Percentiles rank a stretch among this genome's conserved stretches.
Evolutionary conservation across 2,797 vertebrate species (phyloP).

Genomic region (Lophotriccus pileatus): DNA sequence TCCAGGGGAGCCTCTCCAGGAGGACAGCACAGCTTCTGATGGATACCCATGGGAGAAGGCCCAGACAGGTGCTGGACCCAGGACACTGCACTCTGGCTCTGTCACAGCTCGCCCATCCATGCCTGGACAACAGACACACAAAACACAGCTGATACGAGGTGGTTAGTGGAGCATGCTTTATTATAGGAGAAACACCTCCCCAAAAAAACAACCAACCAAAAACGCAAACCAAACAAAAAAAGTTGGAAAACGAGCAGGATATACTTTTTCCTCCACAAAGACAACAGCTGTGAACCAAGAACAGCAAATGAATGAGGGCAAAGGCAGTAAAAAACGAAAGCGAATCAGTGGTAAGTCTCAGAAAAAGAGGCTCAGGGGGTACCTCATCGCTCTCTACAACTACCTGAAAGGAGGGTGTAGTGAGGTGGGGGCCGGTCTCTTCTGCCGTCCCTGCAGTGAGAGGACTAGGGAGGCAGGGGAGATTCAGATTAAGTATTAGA

Average conservation of each 20-base stretch:
- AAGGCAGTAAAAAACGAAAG: rapidly evolving
- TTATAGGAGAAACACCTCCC: background rate
- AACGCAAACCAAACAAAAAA: too few relatives aligned
- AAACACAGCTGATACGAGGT: rapidly evolving
- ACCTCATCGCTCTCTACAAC: too few relatives aligned
- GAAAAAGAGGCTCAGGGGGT: background rate
- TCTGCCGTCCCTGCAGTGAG: too few relatives aligned
- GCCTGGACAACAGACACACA: rapidly evolving
- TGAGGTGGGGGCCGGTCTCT: background rate
- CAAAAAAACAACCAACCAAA: too few relatives aligned
- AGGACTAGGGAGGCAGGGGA: background rate
- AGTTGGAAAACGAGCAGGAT: background rate
- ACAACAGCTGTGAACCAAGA: background rate
- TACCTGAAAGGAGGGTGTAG: background rate
- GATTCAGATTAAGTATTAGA: background rate
- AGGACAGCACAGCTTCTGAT: rapidly evolving
- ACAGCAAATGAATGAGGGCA: rapidly evolving
- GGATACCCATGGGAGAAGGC: rapidly evolving
- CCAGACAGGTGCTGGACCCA: rapidly evolving
- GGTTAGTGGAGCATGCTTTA: rapidly evolving
- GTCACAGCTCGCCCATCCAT: background rate
- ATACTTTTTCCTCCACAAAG: background rate
- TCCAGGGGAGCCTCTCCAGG: background rate
- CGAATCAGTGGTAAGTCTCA: background rate
- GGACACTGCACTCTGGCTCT: background rate